Evolutionary conservation across 2,113 vertebrate genomes (phyloP).

Genomic region (Larimichthys polyactis): DNA sequence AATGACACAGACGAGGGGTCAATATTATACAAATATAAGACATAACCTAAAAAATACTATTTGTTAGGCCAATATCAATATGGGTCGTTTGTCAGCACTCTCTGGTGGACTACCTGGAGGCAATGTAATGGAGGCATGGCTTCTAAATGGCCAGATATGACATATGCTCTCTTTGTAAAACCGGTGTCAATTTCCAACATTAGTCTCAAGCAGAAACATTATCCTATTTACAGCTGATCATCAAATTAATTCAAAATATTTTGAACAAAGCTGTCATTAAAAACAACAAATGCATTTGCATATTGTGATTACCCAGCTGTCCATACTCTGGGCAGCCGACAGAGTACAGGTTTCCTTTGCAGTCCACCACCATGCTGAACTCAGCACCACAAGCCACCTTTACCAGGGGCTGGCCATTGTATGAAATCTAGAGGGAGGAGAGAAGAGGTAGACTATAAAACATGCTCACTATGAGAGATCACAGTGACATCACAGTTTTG

Average conservation of each 20-base stretch:
- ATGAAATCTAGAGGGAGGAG: constrained; percentile 88
- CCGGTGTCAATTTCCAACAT: too few relatives aligned
- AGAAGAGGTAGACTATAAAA: background rate
- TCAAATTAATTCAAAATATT: background rate
- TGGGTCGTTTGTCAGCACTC: background rate
- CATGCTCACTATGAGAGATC: background rate
- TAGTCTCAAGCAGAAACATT: background rate
- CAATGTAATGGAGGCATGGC: too few relatives aligned
- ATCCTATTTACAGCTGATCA: background rate
- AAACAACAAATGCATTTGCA: background rate
- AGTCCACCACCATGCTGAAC: constrained; percentile 99
- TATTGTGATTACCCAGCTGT: constrained; percentile 89
- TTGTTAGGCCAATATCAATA: background rate
- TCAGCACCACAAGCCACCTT: constrained; percentile 96
- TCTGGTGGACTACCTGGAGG: background rate
- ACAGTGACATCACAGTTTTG: too few relatives aligned
- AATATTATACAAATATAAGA: background rate
- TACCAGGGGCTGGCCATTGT: constrained; percentile 97
- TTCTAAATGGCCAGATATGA: background rate
- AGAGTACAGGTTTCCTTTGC: constrained; percentile 97
- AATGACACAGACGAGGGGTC: background rate
- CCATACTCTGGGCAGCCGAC: constrained; percentile 97
- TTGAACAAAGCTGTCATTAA: background rate
- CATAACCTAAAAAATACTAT: background rate
- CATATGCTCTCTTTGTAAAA: background rate